Evolutionary conservation across 1,140 invertebrate species (phyloP), one percentile per base, ranked within the genome.

Genomic region (Nasonia vitripennis): DNA sequence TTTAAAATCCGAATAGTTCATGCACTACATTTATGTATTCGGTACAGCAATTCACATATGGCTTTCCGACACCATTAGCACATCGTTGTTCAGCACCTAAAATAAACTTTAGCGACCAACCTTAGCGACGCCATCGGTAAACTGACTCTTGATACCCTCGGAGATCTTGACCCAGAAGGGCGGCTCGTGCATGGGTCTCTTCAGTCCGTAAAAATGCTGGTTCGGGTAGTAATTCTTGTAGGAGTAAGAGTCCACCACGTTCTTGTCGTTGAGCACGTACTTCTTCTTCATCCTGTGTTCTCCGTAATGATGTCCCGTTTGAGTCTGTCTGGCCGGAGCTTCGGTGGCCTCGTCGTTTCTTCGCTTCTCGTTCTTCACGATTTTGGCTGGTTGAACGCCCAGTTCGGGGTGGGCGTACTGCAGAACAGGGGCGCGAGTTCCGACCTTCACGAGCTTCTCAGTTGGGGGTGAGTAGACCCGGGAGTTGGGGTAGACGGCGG

Each of bases 351-450:
- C 92, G 71, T 94, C 92, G 71, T 94, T 94, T 5, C 92, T 92
- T 81, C 93, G 93, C 86, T 94, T 93, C 83, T 94, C 93, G 87
- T 92, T 92, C 80, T 94, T 94, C 6, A 93, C 89, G 78, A 91
- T 90, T 90, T 96, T 96, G 0, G 96, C 96, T 0, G 96, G 95
- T 88, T 97, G 96, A 0, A 96, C 95, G 9, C 96, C 96, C 2
- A 96, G 90, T 87, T 97, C 96, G 0, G 96, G 96, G 90, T 97
- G 96, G 9, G 96, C 96, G 87, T 97, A 97, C 87, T 97, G 96
- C 2, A 96, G 92, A 5, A 97, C 95, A 0, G 96, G 96, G 27
- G 95, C 95, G 75, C 96, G 92, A 0, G 95, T 95, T 68, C 95
- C 95, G 87, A 96, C 95, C 87, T 96, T 96, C 82, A 96, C 94